A percentile compares a stretch with the other conserved stretches of the same genome.
These are phyloP conservation scores for Psittacula derbiana DNA, from an alignment of 2,797 vertebrate genomes.

Conservation along the genomic window DNA sequence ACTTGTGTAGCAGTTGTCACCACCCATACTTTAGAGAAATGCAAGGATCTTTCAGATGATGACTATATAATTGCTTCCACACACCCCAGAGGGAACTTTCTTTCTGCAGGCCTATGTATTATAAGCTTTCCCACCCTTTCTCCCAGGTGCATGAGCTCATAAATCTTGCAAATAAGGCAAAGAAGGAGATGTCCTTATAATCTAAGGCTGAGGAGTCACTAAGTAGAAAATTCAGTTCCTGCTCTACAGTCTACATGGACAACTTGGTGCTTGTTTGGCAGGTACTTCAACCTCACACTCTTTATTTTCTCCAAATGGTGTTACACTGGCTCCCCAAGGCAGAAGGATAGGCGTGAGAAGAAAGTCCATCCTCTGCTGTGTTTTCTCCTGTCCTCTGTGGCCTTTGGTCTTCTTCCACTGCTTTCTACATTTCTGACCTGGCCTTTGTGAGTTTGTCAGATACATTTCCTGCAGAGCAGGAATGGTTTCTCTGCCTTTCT, in stretches of 20 bases:
- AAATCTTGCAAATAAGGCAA: not conserved
- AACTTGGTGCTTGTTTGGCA: not conserved
- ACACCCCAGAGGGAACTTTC: not conserved
- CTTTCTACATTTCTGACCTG: not conserved
- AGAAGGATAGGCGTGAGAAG: not conserved
- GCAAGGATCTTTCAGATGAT: conserved; percentile 22
- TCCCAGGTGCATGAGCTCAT: conserved; percentile 41
- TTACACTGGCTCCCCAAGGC: not conserved
- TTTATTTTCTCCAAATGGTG: not conserved
- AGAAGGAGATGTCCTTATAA: not conserved
- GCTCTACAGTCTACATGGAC: not conserved
- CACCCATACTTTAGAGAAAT: conserved; percentile 37
- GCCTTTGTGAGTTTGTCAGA: not conserved
- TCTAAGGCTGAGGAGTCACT: not conserved
- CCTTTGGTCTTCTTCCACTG: not conserved
- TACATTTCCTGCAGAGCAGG: not conserved
- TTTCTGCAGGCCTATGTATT: not conserved
- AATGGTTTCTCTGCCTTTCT: not conserved
- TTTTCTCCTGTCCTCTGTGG: not conserved
- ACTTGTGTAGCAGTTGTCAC: not conserved
- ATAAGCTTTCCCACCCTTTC: conserved; percentile 44
- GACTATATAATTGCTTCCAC: conserved; percentile 38
- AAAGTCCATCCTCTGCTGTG: not conserved
- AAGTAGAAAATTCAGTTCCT: not conserved
- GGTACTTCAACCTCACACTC: not conserved